phyloP scores from a whole-genome alignment of 2,797 vertebrate species.

The Falco columbarius region DNA sequence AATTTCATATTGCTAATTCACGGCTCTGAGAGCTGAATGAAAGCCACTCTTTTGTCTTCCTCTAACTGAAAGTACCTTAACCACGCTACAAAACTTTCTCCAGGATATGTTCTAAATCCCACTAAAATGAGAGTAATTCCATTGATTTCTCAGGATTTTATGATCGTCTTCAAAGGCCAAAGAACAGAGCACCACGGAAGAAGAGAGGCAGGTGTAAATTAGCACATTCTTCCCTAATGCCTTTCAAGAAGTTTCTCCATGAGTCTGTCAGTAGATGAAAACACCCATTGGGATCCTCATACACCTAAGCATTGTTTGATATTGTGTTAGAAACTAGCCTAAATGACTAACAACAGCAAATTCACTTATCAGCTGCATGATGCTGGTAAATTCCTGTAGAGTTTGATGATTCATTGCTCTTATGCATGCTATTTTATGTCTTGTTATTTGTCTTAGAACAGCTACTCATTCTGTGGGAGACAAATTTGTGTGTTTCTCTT shows the following conservation, averaged over 20 bases:
- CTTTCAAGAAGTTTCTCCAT: not conserved
- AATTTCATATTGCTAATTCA: not conserved
- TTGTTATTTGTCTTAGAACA: constrained; percentile 57
- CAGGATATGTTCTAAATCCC: not conserved
- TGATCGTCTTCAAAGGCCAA: not conserved
- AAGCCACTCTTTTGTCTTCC: not conserved
- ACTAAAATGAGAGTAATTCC: not conserved
- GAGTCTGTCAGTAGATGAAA: not conserved
- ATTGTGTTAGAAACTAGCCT: constrained; percentile 38
- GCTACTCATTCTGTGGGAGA: not conserved
- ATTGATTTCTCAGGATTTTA: not conserved
- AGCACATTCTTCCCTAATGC: not conserved
- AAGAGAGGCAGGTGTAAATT: not conserved
- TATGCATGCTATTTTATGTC: constrained; percentile 44
- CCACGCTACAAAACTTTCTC: not conserved
- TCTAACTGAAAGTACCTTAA: not conserved
- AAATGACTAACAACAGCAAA: constrained; percentile 7
- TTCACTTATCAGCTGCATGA: constrained; percentile 29
- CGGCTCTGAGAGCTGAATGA: not conserved
- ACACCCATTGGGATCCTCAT: not conserved
- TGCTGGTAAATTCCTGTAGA: constrained; percentile 47
- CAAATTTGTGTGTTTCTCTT: not conserved
- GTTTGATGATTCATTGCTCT: constrained; percentile 50
- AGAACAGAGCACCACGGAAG: not conserved
- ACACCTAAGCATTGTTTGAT: not conserved